These are phyloP conservation scores for Euzetes globulus DNA, from an alignment of 2,888 invertebrate genomes.

Conservation along the genomic window DNA sequence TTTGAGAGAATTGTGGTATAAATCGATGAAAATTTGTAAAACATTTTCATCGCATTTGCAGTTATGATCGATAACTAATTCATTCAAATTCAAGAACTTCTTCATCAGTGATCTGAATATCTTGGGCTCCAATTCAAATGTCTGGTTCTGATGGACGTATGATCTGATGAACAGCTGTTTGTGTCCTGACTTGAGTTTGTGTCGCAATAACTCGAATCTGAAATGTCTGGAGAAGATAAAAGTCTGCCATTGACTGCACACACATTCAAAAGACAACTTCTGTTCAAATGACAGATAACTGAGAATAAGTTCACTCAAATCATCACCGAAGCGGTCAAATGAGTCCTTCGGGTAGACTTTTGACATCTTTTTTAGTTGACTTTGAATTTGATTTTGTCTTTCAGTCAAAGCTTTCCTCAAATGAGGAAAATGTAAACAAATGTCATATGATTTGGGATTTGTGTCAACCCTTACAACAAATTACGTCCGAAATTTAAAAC, in stretches of 20 bases:
- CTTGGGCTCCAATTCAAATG: background rate
- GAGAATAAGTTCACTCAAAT: background rate
- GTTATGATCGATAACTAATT: background rate
- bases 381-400: background rate
- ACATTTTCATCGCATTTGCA: constrained; percentile 20
- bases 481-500: too few relatives aligned
- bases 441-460: too few relatives aligned
- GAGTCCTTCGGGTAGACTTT: background rate
- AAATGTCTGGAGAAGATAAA: background rate
- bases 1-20: background rate
- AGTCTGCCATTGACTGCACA: background rate
- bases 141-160: background rate
- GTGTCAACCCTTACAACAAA: too few relatives aligned
- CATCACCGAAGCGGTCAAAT: background rate
- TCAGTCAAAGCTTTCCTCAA: background rate
- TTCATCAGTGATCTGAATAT: background rate
- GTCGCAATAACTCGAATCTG: background rate
- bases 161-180: background rate
- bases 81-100: background rate
- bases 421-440: too few relatives aligned
- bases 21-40: background rate
- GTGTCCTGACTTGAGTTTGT: background rate
- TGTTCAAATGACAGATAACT: background rate
- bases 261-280: background rate
- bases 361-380: background rate